phyloP scores from a whole-genome alignment of 2,888 invertebrate genomes.

The Ophion ventricosus region DNA sequence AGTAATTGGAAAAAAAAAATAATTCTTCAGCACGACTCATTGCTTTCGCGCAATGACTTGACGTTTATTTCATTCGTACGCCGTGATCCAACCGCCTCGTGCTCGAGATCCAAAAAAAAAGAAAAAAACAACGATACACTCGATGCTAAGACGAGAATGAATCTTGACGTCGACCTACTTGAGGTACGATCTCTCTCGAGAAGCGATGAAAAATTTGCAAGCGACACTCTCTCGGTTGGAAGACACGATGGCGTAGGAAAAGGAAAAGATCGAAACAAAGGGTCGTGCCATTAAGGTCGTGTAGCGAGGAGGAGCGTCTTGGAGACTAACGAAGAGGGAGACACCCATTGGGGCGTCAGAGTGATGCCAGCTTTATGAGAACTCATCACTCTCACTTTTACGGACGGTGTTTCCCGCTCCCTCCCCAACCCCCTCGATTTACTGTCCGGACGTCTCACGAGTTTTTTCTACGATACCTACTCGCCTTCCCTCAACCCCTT shows the following conservation, averaged over 20 bases:
- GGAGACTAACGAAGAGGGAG: slow-evolving; percentile 14
- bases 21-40: no score
- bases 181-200: not conserved
- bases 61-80: no score
- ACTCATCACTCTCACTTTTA: slow-evolving; percentile 67
- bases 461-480: slow-evolving; percentile 21
- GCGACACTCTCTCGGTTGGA: not conserved
- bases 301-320: slow-evolving; percentile 27
- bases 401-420: slow-evolving; percentile 20
- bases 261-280: slow-evolving; percentile 22
- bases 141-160: not conserved
- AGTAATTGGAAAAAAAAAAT: no score
- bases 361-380: slow-evolving; percentile 67
- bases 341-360: slow-evolving; percentile 41
- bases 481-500: not conserved
- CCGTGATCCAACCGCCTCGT: no score
- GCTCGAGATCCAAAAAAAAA: no score
- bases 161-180: not conserved
- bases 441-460: slow-evolving; percentile 20
- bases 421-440: no score
- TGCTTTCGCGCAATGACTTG: no score
- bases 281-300: slow-evolving; percentile 27
- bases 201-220: not conserved
- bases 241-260: not conserved
- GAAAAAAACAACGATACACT: not conserved